phyloP scores from a whole-genome alignment of 2,797 vertebrate species.

The Myotis vivesi region DNA sequence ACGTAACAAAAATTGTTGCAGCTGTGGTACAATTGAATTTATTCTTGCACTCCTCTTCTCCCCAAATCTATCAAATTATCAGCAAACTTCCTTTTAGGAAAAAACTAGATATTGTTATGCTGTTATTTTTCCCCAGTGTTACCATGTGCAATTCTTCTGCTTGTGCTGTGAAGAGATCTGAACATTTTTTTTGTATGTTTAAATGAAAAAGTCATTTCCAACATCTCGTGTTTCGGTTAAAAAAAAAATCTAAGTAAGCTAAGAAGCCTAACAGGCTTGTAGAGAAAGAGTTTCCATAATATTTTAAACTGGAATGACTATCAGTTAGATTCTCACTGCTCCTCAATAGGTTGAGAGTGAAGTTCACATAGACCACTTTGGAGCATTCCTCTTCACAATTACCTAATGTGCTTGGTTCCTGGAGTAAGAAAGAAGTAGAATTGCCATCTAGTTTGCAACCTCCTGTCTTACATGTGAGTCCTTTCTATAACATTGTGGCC shows the following conservation, averaged over 20 bases:
- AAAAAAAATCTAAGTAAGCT: neutral
- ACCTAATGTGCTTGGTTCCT: conserved; percentile 6
- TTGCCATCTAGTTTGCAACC: neutral
- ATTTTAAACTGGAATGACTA: neutral
- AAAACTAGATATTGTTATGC: neutral
- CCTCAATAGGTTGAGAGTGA: neutral
- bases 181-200: neutral
- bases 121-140: neutral
- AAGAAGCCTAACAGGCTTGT: neutral
- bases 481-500: neutral
- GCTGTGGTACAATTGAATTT: neutral
- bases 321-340: neutral
- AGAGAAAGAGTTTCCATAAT: neutral
- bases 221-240: neutral
- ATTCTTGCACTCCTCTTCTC: neutral
- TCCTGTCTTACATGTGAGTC: neutral
- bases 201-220: neutral
- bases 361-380: neutral
- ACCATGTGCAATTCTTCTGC: neutral
- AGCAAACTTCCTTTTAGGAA: neutral
- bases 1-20: conserved; percentile 34
- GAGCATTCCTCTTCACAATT: neutral
- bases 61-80: neutral
- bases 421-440: neutral
- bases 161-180: neutral